These are phyloP conservation scores for Scatophagus argus DNA, from an alignment of 2,113 vertebrate species.

Conservation along the genomic window DNA sequence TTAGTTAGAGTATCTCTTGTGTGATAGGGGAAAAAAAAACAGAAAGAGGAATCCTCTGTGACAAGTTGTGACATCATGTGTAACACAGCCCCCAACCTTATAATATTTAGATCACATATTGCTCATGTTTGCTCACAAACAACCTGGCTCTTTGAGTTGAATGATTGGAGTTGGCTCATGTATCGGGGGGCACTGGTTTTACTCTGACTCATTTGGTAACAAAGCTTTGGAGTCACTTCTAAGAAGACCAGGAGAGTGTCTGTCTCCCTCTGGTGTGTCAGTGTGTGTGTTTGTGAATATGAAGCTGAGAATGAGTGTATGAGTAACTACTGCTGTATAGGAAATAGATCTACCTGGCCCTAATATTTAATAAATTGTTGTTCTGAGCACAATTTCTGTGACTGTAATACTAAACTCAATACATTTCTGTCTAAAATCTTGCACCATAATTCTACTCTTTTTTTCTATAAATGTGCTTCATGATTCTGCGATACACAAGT, in stretches of 20 bases:
- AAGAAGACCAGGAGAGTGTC: slow-evolving; percentile 17
- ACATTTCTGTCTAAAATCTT: neutral
- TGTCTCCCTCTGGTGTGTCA: slow-evolving; percentile 34
- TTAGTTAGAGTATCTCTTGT: neutral
- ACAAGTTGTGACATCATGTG: slow-evolving; percentile 6
- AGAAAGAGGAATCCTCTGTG: neutral
- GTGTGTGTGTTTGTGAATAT: neutral
- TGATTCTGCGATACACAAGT: neutral
- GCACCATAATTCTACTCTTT: neutral
- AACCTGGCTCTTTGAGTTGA: slow-evolving; percentile 24
- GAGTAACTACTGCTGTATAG: neutral
- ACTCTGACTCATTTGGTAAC: slow-evolving; percentile 38
- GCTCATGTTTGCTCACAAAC: slow-evolving; percentile 28
- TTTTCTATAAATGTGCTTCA: neutral
- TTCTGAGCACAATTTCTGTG: neutral
- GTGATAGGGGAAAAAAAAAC: neutral
- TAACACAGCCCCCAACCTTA: slow-evolving; percentile 5
- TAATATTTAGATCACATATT: slow-evolving; percentile 26
- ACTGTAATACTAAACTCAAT: neutral
- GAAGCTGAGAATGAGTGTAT: slow-evolving; percentile 1
- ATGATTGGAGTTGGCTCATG: slow-evolving; percentile 21
- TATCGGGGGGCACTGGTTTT: slow-evolving; percentile 24
- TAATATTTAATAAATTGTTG: neutral
- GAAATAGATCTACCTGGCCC: neutral
- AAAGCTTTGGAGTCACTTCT: slow-evolving; percentile 37